phyloP scores from a whole-genome alignment of 2,113 vertebrate genomes.

The Sterrhoptilus dennistouni region DNA sequence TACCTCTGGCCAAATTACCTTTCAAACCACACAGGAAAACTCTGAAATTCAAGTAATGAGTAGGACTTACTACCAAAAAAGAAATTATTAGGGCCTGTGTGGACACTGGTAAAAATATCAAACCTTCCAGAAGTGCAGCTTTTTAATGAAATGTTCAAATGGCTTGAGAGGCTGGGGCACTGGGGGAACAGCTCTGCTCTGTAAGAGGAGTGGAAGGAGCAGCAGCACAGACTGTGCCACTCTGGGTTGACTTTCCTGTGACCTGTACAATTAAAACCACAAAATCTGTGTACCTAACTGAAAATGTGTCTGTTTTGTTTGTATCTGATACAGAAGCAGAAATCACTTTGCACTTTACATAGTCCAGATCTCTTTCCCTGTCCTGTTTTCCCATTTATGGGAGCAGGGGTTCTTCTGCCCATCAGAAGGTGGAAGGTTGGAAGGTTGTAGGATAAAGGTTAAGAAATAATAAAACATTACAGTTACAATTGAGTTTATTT shows the following conservation, averaged over 20 bases:
- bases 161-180: neutral
- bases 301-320: neutral
- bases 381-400: neutral
- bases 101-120: neutral
- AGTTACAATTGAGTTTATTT: neutral
- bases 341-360: neutral
- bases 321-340: neutral
- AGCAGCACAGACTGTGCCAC: neutral
- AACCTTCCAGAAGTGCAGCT: neutral
- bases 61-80: constrained; percentile 6
- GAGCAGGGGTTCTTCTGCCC: neutral
- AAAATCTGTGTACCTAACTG: neutral
- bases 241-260: neutral
- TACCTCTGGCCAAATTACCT: constrained; percentile 36
- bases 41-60: constrained; percentile 9
- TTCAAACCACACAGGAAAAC: constrained; percentile 45
- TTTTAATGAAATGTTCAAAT: neutral
- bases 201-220: neutral
- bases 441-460: neutral
- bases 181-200: neutral
- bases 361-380: neutral
- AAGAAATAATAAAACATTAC: neutral
- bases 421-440: neutral
- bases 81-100: neutral
- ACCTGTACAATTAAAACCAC: neutral